phyloP scores from a whole-genome alignment of 2,113 vertebrate species.

The Ptychochromis oligacanthus region DNA sequence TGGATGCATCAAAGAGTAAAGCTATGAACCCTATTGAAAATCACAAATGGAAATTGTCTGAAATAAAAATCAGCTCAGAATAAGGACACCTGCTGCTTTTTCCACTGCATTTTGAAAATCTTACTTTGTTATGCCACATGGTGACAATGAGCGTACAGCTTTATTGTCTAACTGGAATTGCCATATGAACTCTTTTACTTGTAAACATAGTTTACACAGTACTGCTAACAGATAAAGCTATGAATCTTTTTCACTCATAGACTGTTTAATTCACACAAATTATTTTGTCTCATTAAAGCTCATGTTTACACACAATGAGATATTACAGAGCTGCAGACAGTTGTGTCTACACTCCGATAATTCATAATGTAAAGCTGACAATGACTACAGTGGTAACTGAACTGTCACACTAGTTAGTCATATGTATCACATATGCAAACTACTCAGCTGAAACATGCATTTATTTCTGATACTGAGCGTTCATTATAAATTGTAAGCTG shows the following conservation, averaged over 20 bases:
- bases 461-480: slow-evolving; percentile 50
- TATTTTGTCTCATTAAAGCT: slow-evolving; percentile 53
- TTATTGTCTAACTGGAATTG: background rate
- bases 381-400: slow-evolving; percentile 22
- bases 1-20: slow-evolving; percentile 82
- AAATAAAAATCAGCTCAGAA: slow-evolving; percentile 46
- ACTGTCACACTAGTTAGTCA: slow-evolving; percentile 41
- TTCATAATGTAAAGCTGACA: slow-evolving; percentile 24
- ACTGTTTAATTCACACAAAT: slow-evolving; percentile 45
- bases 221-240: slow-evolving; percentile 21
- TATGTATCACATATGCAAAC: slow-evolving; percentile 35
- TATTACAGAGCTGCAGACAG: slow-evolving; percentile 12
- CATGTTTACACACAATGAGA: slow-evolving; percentile 21
- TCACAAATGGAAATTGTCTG: slow-evolving; percentile 55
- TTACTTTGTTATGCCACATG: slow-evolving; percentile 34
- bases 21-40: slow-evolving; percentile 88
- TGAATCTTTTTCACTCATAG: slow-evolving; percentile 46
- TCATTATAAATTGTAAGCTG: slow-evolving; percentile 58
- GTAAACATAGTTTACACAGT: slow-evolving; percentile 11
- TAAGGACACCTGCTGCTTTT: slow-evolving; percentile 40
- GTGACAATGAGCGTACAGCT: slow-evolving; percentile 23
- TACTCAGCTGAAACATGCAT: slow-evolving; percentile 45
- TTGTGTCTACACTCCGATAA: slow-evolving; percentile 22
- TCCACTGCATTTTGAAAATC: slow-evolving; percentile 31
- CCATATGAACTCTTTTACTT: slow-evolving; percentile 2